These are phyloP conservation scores for Homalodisca vitripennis DNA, from an alignment of 1,140 invertebrate species.

Conservation along the genomic window DNA sequence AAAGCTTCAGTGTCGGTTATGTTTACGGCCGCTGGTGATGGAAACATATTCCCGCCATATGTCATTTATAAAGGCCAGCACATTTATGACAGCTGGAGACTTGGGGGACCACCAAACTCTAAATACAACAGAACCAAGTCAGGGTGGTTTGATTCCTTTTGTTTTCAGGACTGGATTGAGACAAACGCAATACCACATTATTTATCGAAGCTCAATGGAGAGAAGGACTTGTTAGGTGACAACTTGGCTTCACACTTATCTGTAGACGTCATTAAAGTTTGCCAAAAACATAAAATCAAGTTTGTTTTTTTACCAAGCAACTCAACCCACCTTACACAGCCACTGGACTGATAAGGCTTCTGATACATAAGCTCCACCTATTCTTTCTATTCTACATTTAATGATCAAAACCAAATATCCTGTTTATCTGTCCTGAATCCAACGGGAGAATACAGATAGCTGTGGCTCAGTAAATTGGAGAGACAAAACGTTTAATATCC, in stretches of 20 bases:
- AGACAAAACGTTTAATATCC: no score
- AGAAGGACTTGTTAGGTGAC: conserved; percentile 43
- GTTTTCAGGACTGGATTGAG: background rate
- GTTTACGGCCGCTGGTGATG: background rate
- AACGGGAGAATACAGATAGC: no score
- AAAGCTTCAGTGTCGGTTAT: background rate
- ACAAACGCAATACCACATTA: background rate
- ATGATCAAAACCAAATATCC: no score
- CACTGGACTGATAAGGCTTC: no score
- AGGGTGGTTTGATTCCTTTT: background rate
- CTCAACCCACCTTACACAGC: conserved; percentile 48
- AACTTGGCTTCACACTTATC: conserved; percentile 49
- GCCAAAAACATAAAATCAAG: conserved; percentile 45
- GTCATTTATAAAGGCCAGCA: background rate
- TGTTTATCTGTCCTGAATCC: no score
- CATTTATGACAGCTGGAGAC: background rate
- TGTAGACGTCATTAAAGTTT: conserved; percentile 43
- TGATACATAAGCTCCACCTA: no score
- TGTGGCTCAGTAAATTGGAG: no score
- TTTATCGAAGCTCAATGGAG: background rate
- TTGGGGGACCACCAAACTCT: background rate
- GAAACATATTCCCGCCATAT: background rate
- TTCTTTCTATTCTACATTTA: no score
- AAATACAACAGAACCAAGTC: background rate
- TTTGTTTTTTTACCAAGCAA: conserved; percentile 48